A percentile compares a stretch with the other conserved stretches of the same genome.
Conservation (phyloP, 2,113 vertebrate species). For the Herpailurus yagouaroundi region DNA sequence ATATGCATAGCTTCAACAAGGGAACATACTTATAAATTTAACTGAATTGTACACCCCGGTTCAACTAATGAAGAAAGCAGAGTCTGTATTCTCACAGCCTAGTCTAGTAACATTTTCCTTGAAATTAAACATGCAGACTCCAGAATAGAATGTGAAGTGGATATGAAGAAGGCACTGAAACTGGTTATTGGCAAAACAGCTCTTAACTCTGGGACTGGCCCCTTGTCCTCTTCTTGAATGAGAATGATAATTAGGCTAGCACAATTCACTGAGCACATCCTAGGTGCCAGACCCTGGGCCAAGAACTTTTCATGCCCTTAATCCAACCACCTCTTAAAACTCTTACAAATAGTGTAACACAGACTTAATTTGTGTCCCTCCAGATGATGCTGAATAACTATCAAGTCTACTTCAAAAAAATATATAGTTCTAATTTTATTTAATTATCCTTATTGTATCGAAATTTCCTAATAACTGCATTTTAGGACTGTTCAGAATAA, state of each 20-base stretch:
- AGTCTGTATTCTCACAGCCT: not conserved
- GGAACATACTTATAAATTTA: not conserved
- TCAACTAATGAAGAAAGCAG: not conserved
- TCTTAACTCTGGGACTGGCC: not conserved
- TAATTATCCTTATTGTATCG: not conserved
- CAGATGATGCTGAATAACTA: not conserved
- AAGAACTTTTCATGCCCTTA: not conserved
- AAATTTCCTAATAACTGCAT: constrained; percentile 57
- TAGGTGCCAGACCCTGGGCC: not conserved
- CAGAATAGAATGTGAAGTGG: not conserved
- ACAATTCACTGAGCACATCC: not conserved
- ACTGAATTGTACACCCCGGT: not conserved
- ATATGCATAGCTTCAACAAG: not conserved
- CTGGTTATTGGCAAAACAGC: not conserved
- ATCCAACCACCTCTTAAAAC: not conserved
- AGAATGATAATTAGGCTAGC: too few species aligned
- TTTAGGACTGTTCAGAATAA: constrained; percentile 34
- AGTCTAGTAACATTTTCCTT: not conserved
- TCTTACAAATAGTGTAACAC: not conserved
- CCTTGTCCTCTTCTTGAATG: not conserved
- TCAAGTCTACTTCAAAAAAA: not conserved
- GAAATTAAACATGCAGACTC: not conserved
- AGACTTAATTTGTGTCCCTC: not conserved
- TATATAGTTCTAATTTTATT: constrained; percentile 31
- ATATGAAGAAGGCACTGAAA: not conserved